Evolutionary conservation across 2,797 vertebrate species (phyloP).

Genomic region (Pteronotus mesoamericanus): DNA sequence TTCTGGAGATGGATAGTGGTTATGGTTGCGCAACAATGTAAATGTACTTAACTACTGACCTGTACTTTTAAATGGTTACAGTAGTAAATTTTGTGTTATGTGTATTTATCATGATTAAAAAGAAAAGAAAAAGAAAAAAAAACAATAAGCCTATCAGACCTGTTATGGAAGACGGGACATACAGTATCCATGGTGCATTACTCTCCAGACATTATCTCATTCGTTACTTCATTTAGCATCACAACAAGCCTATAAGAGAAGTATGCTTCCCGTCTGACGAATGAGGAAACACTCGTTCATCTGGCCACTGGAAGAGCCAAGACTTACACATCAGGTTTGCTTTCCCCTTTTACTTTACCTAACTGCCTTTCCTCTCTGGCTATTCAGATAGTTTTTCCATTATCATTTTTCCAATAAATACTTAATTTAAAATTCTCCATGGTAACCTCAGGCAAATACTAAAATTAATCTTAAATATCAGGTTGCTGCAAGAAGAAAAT

Average conservation of each 20-base stretch:
- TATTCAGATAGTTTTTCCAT: neutral
- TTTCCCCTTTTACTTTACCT: neutral
- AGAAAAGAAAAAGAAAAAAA: neutral
- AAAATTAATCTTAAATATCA: conserved; percentile 13
- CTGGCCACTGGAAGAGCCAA: neutral
- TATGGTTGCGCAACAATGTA: neutral
- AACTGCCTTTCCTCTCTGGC: neutral
- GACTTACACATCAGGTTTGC: neutral
- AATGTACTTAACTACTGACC: neutral
- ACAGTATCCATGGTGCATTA: fast-evolving
- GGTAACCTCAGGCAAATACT: neutral
- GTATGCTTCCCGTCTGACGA: neutral
- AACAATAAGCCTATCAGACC: neutral
- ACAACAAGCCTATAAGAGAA: neutral
- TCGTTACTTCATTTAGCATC: neutral
- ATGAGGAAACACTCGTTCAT: neutral
- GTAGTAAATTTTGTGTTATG: neutral
- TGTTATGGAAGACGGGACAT: neutral
- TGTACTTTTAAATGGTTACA: neutral
- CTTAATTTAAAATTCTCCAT: neutral
- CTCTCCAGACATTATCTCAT: neutral
- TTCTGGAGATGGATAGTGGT: neutral
- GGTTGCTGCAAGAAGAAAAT: conserved; percentile 10
- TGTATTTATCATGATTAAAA: neutral
- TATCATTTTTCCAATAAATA: neutral